These are phyloP conservation scores for Plusia festucae DNA, from an alignment of 2,888 invertebrate genomes.

Conservation along the genomic window DNA sequence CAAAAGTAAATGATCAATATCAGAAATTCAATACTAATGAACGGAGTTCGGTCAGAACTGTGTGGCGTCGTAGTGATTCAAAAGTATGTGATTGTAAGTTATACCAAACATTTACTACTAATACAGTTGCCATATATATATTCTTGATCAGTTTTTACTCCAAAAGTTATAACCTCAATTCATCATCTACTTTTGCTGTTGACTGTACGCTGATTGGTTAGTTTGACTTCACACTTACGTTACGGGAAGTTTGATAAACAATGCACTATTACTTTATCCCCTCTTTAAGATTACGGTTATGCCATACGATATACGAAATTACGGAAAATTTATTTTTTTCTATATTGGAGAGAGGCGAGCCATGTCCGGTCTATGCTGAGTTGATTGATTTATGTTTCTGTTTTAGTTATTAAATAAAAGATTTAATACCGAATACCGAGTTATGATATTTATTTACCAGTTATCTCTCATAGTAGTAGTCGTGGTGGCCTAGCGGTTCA, in stretches of 20 bases:
- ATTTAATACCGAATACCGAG: neutral
- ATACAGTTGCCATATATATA: no score
- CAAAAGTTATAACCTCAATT: no score
- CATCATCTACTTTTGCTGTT: no score
- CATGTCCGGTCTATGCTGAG: neutral
- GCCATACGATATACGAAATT: neutral
- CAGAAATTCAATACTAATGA: no score
- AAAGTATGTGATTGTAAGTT: no score
- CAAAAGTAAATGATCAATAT: no score
- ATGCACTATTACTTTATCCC: constrained; percentile 7
- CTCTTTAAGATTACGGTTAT: constrained; percentile 3
- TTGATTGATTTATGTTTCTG: neutral
- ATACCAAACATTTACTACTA: no score
- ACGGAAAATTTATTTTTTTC: no score
- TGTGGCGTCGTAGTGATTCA: no score
- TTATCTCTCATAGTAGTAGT: neutral
- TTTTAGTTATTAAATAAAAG: neutral
- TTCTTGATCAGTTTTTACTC: no score
- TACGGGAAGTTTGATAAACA: constrained; percentile 9
- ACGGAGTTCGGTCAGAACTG: no score
- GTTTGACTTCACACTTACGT: neutral
- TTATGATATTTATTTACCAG: neutral
- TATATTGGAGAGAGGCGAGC: neutral
- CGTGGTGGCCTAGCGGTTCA: no score
- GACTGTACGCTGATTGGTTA: constrained; percentile 33